Conservation (phyloP, 2,888 invertebrate genomes). For the Eupithecia subumbrata region DNA sequence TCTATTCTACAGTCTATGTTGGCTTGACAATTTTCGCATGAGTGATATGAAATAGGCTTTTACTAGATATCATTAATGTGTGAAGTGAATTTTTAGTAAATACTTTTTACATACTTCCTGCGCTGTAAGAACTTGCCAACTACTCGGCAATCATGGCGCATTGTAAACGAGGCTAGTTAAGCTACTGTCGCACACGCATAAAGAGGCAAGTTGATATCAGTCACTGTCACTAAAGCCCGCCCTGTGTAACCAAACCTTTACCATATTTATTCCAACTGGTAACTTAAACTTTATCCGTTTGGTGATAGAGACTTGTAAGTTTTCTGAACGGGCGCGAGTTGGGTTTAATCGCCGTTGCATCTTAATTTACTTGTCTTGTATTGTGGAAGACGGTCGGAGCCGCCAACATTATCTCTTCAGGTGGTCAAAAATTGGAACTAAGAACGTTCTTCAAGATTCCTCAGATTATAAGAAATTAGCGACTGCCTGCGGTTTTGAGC, state of each 20-base stretch:
- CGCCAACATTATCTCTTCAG: slow-evolving; percentile 36
- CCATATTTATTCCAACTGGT: slow-evolving; percentile 43
- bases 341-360: slow-evolving; percentile 79
- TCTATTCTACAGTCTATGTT: neutral
- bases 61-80: neutral
- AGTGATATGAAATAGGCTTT: neutral
- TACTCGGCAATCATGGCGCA: neutral
- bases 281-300: slow-evolving; percentile 47
- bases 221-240: neutral
- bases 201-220: neutral
- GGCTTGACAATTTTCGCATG: neutral
- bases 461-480: neutral
- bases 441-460: neutral
- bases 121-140: neutral
- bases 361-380: slow-evolving; percentile 84
- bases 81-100: neutral
- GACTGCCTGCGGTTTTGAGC: neutral
- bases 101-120: neutral
- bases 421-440: slow-evolving; percentile 6
- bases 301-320: slow-evolving; percentile 57
- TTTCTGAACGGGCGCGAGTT: slow-evolving; percentile 58
- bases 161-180: neutral
- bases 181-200: neutral
- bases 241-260: slow-evolving; percentile 30
- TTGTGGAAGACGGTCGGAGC: slow-evolving; percentile 66